These are phyloP conservation scores for Helicoverpa assulta DNA, from an alignment of 2,888 invertebrate genomes.

Conservation along the genomic window DNA sequence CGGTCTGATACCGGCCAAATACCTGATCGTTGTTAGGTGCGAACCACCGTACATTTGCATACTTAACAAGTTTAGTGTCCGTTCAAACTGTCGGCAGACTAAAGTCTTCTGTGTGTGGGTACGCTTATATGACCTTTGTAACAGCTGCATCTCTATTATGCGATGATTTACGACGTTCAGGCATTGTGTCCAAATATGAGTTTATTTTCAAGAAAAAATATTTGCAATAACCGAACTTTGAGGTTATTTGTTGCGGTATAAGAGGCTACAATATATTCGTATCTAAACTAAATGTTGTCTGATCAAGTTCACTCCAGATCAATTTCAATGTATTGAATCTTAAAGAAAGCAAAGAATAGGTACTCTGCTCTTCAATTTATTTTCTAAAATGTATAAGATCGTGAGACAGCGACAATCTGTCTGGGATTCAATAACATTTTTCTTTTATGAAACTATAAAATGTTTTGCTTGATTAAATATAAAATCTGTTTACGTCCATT, in stretches of 20 bases:
- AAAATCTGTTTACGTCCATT: constrained; percentile 19
- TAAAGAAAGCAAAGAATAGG: not conserved
- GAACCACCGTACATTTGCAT: too few relatives aligned
- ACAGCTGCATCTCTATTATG: constrained; percentile 30
- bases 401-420: constrained; percentile 26
- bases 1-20: too few relatives aligned
- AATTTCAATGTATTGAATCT: not conserved
- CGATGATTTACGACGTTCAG: constrained; percentile 47
- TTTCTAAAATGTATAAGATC: constrained; percentile 9
- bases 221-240: not conserved
- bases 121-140: constrained; percentile 26
- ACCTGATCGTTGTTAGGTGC: too few relatives aligned
- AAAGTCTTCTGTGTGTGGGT: too few relatives aligned
- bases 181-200: constrained; percentile 11
- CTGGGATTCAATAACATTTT: constrained; percentile 16
- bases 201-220: not conserved
- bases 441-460: constrained; percentile 41
- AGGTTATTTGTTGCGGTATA: not conserved
- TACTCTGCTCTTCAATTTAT: constrained; percentile 14
- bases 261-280: too few relatives aligned
- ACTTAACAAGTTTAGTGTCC: too few relatives aligned
- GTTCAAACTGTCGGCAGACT: too few relatives aligned
- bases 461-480: constrained; percentile 46
- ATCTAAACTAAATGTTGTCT: not conserved
- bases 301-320: not conserved